Percentiles rank a stretch among this genome's conserved stretches.
Conservation (phyloP, 2,113 vertebrate species). For the Lutjanus erythropterus region DNA sequence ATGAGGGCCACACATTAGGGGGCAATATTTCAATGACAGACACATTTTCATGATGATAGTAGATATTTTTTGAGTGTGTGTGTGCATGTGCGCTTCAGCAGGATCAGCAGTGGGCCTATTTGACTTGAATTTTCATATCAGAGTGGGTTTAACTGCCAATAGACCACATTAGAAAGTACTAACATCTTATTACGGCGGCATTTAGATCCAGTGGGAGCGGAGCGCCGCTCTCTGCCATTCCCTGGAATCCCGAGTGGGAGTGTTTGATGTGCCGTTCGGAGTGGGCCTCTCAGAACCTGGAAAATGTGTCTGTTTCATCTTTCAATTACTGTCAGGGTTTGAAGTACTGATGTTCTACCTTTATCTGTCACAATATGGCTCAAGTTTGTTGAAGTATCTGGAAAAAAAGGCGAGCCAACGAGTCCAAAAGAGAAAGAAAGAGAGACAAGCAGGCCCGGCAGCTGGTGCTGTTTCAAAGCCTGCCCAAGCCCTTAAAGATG, state of each 20-base stretch:
- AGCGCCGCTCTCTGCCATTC: slow-evolving; percentile 60
- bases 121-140: slow-evolving; percentile 67
- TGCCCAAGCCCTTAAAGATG: slow-evolving; percentile 92
- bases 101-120: slow-evolving; percentile 53
- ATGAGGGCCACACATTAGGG: slow-evolving; percentile 22
- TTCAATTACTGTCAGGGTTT: slow-evolving; percentile 95
- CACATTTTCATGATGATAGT: slow-evolving; percentile 33
- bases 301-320: slow-evolving; percentile 84
- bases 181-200: slow-evolving; percentile 67
- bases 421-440: slow-evolving; percentile 82
- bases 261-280: slow-evolving; percentile 73
- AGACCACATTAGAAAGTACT: slow-evolving; percentile 64
- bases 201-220: slow-evolving; percentile 64
- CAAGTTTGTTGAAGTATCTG: slow-evolving; percentile 92
- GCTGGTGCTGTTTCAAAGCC: slow-evolving; percentile 95
- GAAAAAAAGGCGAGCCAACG: slow-evolving; percentile 87
- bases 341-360: slow-evolving; percentile 92
- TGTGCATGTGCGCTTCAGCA: slow-evolving; percentile 20
- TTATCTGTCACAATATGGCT: slow-evolving; percentile 97
- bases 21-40: slow-evolving; percentile 48
- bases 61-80: slow-evolving; percentile 14
- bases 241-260: slow-evolving; percentile 67
- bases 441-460: slow-evolving; percentile 80
- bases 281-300: slow-evolving; percentile 76
- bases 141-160: slow-evolving; percentile 71